phyloP scores from a whole-genome alignment of 2,888 invertebrate genomes.

The Anoplius nigerrimus region DNA sequence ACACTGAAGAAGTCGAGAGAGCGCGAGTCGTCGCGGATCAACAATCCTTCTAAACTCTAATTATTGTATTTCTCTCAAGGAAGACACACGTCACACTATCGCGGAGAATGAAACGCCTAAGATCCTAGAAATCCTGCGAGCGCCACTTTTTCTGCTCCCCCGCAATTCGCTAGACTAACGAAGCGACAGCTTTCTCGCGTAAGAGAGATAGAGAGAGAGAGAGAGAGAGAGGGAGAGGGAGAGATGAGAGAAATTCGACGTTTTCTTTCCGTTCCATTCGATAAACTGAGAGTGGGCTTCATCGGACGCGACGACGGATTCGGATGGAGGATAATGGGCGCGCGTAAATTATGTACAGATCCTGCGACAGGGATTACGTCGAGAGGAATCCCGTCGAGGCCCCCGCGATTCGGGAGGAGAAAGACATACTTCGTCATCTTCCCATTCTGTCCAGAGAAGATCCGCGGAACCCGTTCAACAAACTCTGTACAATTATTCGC shows the following conservation, averaged over 20 bases:
- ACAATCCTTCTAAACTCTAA: constrained; percentile 52
- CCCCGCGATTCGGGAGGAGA: no score
- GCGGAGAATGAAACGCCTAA: constrained; percentile 29
- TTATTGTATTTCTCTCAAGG: constrained; percentile 57
- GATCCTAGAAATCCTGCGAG: constrained; percentile 4
- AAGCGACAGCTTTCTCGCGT: no score
- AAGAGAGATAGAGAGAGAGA: no score
- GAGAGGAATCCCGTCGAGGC: no score
- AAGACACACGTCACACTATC: constrained; percentile 47
- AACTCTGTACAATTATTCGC: constrained; percentile 38
- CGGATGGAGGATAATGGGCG: no score
- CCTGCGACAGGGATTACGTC: no score
- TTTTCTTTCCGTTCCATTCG: neutral
- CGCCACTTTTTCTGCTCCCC: neutral
- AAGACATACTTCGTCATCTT: no score
- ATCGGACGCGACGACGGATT: no score
- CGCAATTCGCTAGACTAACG: no score
- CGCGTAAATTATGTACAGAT: no score
- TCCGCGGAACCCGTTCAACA: neutral
- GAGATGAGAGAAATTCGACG: neutral
- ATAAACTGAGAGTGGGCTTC: no score
- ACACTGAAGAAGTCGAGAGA: neutral
- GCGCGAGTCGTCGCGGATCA: constrained; percentile 34
- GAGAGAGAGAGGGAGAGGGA: neutral
- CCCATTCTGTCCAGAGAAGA: no score